phyloP scores from a whole-genome alignment of 2,113 vertebrate genomes.

The Megalops atlanticus region DNA sequence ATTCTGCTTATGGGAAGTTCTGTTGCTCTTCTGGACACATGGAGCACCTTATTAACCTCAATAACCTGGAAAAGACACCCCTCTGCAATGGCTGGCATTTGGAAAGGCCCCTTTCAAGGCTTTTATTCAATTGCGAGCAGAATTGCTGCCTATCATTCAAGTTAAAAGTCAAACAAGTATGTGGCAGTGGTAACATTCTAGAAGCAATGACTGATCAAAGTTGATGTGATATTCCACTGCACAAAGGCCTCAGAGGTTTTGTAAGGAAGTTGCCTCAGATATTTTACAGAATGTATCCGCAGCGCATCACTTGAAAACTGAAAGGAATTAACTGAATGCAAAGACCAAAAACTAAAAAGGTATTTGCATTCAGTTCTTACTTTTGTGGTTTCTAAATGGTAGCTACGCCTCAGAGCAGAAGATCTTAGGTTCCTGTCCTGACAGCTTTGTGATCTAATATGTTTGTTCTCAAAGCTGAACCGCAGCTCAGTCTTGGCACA shows the following conservation, averaged over 20 bases:
- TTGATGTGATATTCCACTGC: background rate
- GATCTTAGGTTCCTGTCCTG: background rate
- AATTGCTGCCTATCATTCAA: background rate
- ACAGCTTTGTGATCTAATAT: background rate
- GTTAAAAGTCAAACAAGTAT: background rate
- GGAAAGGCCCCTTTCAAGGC: background rate
- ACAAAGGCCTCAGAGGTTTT: background rate
- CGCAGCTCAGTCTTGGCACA: constrained; percentile 4
- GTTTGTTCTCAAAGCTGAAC: background rate
- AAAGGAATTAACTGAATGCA: background rate
- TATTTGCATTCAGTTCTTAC: background rate
- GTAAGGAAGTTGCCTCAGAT: no score
- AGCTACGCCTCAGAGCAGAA: background rate
- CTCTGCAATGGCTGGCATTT: background rate
- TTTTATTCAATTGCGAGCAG: background rate
- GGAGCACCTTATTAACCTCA: background rate
- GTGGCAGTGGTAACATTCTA: background rate
- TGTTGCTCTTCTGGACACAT: background rate
- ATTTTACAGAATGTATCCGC: background rate
- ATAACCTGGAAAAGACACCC: background rate
- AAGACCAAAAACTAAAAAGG: background rate
- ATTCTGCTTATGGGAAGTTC: background rate
- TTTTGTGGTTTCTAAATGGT: background rate
- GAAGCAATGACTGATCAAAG: background rate
- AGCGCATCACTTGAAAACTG: background rate